A percentile compares a stretch with the other conserved stretches of the same genome.
phyloP scores from a whole-genome alignment of 2,888 invertebrate genomes.

The Operophtera brumata region DNA sequence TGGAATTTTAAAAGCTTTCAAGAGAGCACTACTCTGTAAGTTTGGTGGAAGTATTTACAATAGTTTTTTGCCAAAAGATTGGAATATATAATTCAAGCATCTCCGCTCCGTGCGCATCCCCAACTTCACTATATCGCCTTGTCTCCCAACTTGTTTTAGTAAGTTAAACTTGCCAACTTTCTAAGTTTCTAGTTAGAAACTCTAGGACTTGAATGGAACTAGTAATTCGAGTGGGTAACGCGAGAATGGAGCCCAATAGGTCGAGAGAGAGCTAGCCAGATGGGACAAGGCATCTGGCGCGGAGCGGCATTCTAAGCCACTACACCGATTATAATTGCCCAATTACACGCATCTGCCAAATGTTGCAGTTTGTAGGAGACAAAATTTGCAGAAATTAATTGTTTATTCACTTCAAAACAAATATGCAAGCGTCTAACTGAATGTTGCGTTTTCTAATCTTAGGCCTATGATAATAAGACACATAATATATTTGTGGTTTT shows the following conservation, averaged over 20 bases:
- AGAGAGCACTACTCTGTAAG: conserved; percentile 11
- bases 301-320: conserved; percentile 74
- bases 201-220: conserved; percentile 50
- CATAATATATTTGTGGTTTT: not conserved
- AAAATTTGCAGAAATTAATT: not conserved
- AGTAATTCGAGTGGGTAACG: conserved; percentile 58
- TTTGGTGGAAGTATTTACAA: not conserved
- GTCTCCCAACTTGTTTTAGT: not conserved
- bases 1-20: conserved; percentile 30
- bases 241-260: conserved; percentile 63
- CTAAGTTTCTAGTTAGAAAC: conserved; percentile 49
- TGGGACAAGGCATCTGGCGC: conserved; percentile 50
- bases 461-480: not conserved
- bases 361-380: not conserved
- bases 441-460: not conserved
- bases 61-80: not conserved
- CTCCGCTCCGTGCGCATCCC: not conserved
- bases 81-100: not conserved
- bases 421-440: not conserved
- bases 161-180: conserved; percentile 10
- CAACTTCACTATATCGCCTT: not conserved
- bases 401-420: not conserved
- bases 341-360: conserved; percentile 66
- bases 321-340: conserved; percentile 72
- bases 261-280: conserved; percentile 56